These are phyloP conservation scores for Scrobipalpa costella DNA, from an alignment of 2,888 invertebrate genomes.

Conservation along the genomic window DNA sequence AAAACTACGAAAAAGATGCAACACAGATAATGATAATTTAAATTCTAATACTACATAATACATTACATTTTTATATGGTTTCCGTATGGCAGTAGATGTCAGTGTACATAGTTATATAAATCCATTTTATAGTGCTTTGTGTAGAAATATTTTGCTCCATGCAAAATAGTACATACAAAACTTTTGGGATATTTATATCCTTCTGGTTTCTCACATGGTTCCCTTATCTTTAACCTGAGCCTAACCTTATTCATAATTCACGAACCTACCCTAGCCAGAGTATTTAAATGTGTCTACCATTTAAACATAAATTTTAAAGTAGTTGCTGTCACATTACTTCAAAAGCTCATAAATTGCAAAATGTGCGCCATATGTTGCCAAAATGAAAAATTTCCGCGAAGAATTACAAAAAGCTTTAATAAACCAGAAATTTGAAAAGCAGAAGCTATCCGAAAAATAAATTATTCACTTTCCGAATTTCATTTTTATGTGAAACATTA, in stretches of 20 bases:
- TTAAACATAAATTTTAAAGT: slow-evolving; percentile 19
- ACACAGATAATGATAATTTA: background rate
- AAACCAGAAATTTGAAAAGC: background rate
- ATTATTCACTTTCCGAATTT: too few species aligned
- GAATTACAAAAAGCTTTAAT: background rate
- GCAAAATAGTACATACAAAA: slow-evolving; percentile 90
- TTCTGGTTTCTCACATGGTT: slow-evolving; percentile 87
- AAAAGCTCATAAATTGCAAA: slow-evolving; percentile 19
- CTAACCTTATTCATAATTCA: slow-evolving; percentile 28
- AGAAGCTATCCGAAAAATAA: background rate
- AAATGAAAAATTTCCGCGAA: background rate
- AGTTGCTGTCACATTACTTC: slow-evolving; percentile 25
- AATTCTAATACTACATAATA: background rate
- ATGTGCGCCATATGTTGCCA: slow-evolving; percentile 21
- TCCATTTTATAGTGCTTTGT: slow-evolving; percentile 45
- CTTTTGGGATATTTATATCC: slow-evolving; percentile 71
- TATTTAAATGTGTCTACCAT: slow-evolving; percentile 11
- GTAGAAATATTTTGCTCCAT: slow-evolving; percentile 83
- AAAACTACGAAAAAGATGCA: background rate
- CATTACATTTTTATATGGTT: slow-evolving; percentile 32
- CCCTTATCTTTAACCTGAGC: slow-evolving; percentile 68
- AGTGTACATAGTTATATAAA: slow-evolving; percentile 35
- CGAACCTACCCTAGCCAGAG: slow-evolving; percentile 26
- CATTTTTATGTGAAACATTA: background rate
- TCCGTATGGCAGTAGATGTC: slow-evolving; percentile 61